phyloP scores from a whole-genome alignment of 2,113 vertebrate genomes.

The Malurus alboscapulatus region DNA sequence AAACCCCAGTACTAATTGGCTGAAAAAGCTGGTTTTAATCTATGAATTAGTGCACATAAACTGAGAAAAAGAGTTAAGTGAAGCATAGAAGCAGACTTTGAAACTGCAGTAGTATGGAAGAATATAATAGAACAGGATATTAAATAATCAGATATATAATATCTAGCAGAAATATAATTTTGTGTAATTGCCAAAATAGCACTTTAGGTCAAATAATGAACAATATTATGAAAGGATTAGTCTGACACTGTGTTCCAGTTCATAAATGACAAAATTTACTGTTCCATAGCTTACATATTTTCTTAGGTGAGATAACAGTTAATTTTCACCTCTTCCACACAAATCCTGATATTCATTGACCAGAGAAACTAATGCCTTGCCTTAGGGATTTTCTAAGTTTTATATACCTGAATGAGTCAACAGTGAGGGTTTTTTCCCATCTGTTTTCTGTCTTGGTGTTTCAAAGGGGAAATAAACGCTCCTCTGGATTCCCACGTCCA shows the following conservation, averaged over 20 bases:
- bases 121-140: background rate
- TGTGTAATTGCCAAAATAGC: background rate
- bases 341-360: background rate
- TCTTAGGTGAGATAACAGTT: slow-evolving; percentile 14
- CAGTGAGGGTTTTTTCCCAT: background rate
- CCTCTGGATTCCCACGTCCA: background rate
- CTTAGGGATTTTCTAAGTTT: background rate
- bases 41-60: background rate
- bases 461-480: background rate
- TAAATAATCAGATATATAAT: slow-evolving; percentile 5
- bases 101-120: background rate
- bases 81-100: background rate
- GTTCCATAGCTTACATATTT: slow-evolving; percentile 2
- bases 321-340: slow-evolving; percentile 9
- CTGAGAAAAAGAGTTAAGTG: background rate
- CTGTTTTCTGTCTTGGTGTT: background rate
- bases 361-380: background rate
- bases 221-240: background rate
- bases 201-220: slow-evolving; percentile 1
- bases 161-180: background rate
- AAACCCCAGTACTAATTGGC: background rate
- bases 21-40: background rate
- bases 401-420: background rate
- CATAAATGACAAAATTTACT: background rate
- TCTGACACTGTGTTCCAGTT: slow-evolving; percentile 20